A percentile compares a stretch with the other conserved stretches of the same genome.
Conservation (phyloP, 2,113 vertebrate genomes). For the Neomonachus schauinslandi region DNA sequence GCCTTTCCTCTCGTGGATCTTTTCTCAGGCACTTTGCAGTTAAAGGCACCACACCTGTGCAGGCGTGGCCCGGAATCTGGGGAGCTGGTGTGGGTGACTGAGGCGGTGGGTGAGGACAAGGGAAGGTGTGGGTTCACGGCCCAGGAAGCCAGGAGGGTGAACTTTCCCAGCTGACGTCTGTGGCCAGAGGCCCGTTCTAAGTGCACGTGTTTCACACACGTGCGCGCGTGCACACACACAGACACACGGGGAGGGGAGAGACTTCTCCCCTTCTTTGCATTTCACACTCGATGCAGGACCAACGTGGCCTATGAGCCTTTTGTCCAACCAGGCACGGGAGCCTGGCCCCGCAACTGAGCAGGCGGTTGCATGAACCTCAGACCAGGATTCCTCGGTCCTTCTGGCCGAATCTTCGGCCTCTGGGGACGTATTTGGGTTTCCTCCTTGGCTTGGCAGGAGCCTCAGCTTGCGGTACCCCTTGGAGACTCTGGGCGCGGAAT, state of each 20-base stretch:
- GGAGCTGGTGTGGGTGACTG: neutral
- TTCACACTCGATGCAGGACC: neutral
- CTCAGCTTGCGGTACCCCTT: neutral
- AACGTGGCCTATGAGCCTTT: neutral
- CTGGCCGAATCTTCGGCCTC: neutral
- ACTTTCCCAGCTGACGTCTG: neutral
- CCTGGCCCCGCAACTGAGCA: neutral
- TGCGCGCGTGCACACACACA: neutral
- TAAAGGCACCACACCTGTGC: conserved; percentile 17
- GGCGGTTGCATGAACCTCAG: neutral
- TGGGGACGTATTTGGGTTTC: neutral
- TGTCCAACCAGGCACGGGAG: neutral
- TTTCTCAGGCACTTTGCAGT: neutral
- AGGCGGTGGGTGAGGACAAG: too few relatives aligned
- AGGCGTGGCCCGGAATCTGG: neutral
- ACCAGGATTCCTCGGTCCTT: neutral
- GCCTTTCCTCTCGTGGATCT: neutral
- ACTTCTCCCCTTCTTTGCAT: neutral
- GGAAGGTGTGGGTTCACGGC: neutral
- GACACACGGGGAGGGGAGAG: neutral
- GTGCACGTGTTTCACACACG: neutral
- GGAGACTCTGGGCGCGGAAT: neutral
- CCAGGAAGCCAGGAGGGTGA: neutral
- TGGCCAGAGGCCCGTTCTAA: neutral
- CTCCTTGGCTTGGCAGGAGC: neutral